Percentiles rank a stretch among this genome's conserved stretches.
These are phyloP conservation scores for Lamproptera curius DNA, from an alignment of 2,888 invertebrate species.

Conservation along the genomic window DNA sequence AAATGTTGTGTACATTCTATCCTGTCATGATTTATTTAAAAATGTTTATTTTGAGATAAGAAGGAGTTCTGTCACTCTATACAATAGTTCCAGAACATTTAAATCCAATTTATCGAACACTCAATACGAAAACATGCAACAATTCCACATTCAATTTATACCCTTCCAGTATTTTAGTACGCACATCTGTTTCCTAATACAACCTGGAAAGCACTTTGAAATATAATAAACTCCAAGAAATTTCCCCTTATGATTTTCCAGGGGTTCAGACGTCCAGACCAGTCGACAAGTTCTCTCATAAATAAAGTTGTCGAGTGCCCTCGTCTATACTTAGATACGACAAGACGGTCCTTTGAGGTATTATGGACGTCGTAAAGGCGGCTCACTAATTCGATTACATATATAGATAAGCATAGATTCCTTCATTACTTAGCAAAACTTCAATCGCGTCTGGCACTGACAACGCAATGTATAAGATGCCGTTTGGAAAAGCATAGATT, in stretches of 20 bases:
- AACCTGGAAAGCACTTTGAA: slow-evolving; percentile 14
- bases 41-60: too few species aligned
- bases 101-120: too few species aligned
- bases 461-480: slow-evolving; percentile 14
- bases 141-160: too few species aligned
- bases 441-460: not conserved
- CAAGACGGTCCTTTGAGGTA: slow-evolving; percentile 35
- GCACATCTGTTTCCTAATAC: slow-evolving; percentile 5
- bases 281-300: slow-evolving; percentile 52
- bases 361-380: slow-evolving; percentile 7
- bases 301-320: slow-evolving; percentile 55
- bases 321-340: slow-evolving; percentile 42
- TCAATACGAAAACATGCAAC: too few species aligned
- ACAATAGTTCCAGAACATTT: too few species aligned
- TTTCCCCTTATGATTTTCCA: slow-evolving; percentile 24
- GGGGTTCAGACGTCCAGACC: slow-evolving; percentile 26
- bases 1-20: too few species aligned
- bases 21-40: too few species aligned
- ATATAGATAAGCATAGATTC: slow-evolving; percentile 12
- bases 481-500: not conserved
- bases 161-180: too few species aligned
- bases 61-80: too few species aligned
- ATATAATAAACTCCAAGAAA: slow-evolving; percentile 26
- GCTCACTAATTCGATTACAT: not conserved
- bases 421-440: not conserved